Base-by-base conservation (phyloP, 2,113 vertebrate species). In the Dicaeum eximium region DNA sequence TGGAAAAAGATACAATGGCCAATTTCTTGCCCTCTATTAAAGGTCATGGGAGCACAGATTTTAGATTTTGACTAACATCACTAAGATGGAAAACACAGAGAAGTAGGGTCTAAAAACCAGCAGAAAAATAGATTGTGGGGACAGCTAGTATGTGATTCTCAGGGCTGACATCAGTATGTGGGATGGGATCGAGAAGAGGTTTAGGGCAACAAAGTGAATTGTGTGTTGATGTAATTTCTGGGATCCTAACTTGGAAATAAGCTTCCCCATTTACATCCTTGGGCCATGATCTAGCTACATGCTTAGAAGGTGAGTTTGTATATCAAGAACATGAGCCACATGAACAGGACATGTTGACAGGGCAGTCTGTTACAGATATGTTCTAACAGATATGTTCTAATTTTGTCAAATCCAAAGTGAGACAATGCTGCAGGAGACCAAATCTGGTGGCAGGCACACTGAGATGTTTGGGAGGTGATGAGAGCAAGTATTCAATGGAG, bases 111-210 rank as follows among this genome's bases (percentile, higher is more conserved):
- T 61, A 5, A 53, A 72, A 60, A 17, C 3, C 14, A 53, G 24
- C 28, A 74, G 23, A 47, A 58, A 74, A 44, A 11, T 5, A 51
- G 48, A 28, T 16, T 2, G 1, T 44, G 42, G 11, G 23, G 11
- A 47, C n/a, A 80, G 17, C 21, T 47, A 22, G 19, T 44, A 15
- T 31, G n/a, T 35, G 44, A 61, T 65, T 65, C 1, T 4, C 40
- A 61, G 27, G 21, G 21, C 0, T 80, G 69, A 65, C 17, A 21
- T 48, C 37, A 35, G 9, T 7, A 61, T 8, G 16, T 6, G 14
- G 53, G 14, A 16, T 30, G 22, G 25, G 30, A 38, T 44, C 0
- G 0, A 38, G 21, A 42, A 33, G 16, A 9, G 6, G 13, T 14
- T 74, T 72, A 47, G 21, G 51, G 23, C 23, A 74, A 50, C 8